These are phyloP conservation scores for Corbicula japonica DNA, from an alignment of 2,888 invertebrate species.

Conservation along the genomic window DNA sequence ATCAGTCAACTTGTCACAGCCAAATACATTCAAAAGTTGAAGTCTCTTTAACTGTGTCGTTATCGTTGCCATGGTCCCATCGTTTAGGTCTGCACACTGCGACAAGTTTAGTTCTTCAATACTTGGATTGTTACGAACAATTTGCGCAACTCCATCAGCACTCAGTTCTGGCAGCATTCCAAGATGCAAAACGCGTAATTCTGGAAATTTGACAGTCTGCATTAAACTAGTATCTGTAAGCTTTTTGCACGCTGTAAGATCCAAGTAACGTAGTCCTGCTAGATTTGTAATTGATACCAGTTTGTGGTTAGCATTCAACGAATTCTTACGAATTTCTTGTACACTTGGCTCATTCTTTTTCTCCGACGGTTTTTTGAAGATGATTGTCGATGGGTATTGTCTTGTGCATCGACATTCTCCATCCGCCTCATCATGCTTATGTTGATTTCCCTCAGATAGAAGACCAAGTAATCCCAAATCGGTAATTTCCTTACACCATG, in stretches of 20 bases:
- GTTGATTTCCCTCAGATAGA: conserved; percentile 50
- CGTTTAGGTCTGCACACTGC: conserved; percentile 91
- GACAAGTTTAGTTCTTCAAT: conserved; percentile 90
- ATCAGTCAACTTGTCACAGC: conserved; percentile 90
- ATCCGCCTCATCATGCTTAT: conserved; percentile 69
- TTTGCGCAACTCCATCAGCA: conserved; percentile 89
- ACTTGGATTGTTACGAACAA: conserved; percentile 90
- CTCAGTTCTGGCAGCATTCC: conserved; percentile 91
- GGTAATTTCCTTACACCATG: conserved; percentile 90
- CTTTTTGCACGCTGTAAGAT: conserved; percentile 91
- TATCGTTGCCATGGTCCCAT: conserved; percentile 89
- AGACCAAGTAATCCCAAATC: conserved; percentile 90
- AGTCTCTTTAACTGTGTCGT: conserved; percentile 88
- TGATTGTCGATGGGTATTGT: conserved; percentile 68
- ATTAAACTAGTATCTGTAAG: conserved; percentile 92
- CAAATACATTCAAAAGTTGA: conserved; percentile 89
- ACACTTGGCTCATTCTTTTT: conserved; percentile 50
- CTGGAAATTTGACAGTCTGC: conserved; percentile 90
- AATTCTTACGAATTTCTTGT: not conserved
- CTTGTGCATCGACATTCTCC: conserved; percentile 76
- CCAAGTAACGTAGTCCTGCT: conserved; percentile 88
- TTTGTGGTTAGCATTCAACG: conserved; percentile 14
- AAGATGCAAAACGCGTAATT: conserved; percentile 89
- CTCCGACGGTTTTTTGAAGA: conserved; percentile 78
- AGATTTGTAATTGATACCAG: conserved; percentile 74